Evolutionary conservation across 92 coral and sea anemone genomes (phyloP).

Genomic region (Zoanthus gigantus): DNA sequence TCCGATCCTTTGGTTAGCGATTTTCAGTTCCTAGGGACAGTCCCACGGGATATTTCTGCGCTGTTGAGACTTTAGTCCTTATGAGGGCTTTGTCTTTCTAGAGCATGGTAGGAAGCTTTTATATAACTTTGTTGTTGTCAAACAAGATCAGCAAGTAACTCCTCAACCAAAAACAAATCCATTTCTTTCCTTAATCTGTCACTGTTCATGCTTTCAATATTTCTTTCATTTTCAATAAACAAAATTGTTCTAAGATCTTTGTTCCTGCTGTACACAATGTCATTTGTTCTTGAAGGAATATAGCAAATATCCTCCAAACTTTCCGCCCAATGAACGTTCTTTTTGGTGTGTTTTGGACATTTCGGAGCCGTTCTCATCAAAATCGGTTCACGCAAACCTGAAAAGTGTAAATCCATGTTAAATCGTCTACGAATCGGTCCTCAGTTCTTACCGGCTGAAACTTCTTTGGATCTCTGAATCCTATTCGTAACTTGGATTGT

Average conservation of each 20-base stretch:
- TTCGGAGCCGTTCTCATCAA: background rate
- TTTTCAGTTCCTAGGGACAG: background rate
- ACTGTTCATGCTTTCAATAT: background rate
- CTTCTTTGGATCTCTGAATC: background rate
- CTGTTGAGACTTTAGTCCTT: too few species aligned
- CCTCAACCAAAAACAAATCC: constrained; percentile 5
- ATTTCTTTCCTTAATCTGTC: background rate
- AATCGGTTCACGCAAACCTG: background rate
- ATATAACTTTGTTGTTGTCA: background rate
- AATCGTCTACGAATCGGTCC: background rate
- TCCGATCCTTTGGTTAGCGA: background rate
- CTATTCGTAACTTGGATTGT: background rate
- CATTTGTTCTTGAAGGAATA: constrained; percentile 32
- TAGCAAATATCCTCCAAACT: constrained; percentile 27
- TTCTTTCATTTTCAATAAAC: background rate
- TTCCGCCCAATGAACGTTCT: constrained; percentile 33
- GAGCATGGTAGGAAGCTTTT: too few species aligned
- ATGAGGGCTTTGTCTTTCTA: too few species aligned
- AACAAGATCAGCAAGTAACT: background rate
- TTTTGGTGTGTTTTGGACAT: background rate
- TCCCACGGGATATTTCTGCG: background rate
- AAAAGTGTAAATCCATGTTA: constrained; percentile 13
- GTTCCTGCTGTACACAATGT: background rate
- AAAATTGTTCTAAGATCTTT: background rate
- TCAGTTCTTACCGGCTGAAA: background rate